These are phyloP conservation scores for Belgica antarctica DNA, from an alignment of 2,888 invertebrate species.

Conservation along the genomic window DNA sequence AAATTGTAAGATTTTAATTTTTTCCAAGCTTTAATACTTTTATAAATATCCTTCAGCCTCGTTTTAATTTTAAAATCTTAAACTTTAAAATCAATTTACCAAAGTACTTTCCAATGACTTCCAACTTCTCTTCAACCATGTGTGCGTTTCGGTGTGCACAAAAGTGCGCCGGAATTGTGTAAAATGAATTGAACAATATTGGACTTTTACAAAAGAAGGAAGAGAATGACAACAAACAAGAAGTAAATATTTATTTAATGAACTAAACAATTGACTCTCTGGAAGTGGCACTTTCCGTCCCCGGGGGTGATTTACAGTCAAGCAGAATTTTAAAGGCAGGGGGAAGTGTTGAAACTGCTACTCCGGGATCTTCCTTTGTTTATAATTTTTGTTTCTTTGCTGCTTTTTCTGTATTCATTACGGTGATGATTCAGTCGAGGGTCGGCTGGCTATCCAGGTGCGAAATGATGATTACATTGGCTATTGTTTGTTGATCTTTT, in stretches of 20 bases:
- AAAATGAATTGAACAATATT: constrained; percentile 10
- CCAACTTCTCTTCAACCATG: background rate
- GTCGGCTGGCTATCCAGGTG: constrained; percentile 37
- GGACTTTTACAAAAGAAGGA: background rate
- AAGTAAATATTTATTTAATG: constrained; percentile 44
- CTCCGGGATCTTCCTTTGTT: constrained; percentile 18
- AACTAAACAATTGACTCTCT: constrained; percentile 44
- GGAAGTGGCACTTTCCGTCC: constrained; percentile 17
- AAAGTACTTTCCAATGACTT: no score
- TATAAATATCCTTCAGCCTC: no score
- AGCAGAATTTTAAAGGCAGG: constrained; percentile 4
- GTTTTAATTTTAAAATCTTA: no score
- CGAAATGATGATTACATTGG: constrained; percentile 35
- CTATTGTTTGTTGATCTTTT: background rate
- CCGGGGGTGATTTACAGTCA: constrained; percentile 39
- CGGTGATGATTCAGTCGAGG: background rate
- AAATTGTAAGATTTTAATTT: no score
- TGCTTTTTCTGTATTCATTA: background rate
- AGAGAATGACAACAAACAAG: constrained; percentile 20
- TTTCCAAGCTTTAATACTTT: no score
- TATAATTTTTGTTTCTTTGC: background rate
- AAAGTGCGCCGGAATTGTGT: background rate
- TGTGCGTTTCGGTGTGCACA: background rate
- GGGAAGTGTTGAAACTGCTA: background rate
- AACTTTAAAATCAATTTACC: no score